Conservation (phyloP, 2,888 invertebrate species). For the Endomychus coccineus region DNA sequence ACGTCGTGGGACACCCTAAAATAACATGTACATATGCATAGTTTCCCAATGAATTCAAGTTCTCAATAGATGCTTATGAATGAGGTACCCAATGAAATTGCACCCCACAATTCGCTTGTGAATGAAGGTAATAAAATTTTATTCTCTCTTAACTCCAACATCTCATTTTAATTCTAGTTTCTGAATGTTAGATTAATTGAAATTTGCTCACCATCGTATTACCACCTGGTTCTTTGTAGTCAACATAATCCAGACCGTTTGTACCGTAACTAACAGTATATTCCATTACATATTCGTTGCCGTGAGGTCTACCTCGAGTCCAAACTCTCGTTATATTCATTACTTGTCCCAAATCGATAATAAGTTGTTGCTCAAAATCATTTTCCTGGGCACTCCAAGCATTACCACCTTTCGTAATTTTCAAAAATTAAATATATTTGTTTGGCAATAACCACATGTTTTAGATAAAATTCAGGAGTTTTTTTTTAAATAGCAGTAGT, state of each 20-base stretch:
- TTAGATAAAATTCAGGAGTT: not conserved
- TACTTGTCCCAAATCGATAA: slow-evolving; percentile 79
- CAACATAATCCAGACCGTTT: slow-evolving; percentile 82
- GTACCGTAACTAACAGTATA: slow-evolving; percentile 90
- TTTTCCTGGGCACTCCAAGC: slow-evolving; percentile 88
- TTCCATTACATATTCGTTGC: slow-evolving; percentile 87
- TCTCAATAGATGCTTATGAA: too few relatives aligned
- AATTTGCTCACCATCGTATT: slow-evolving; percentile 74
- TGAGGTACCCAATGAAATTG: too few relatives aligned
- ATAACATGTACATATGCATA: too few relatives aligned
- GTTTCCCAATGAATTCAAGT: too few relatives aligned
- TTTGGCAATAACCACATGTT: too few relatives aligned
- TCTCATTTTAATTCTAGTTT: too few relatives aligned
- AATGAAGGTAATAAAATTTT: too few relatives aligned
- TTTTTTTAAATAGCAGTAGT: not conserved
- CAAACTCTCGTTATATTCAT: slow-evolving; percentile 85
- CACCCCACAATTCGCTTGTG: too few relatives aligned
- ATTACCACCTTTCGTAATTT: slow-evolving; percentile 64
- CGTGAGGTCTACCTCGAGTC: slow-evolving; percentile 84
- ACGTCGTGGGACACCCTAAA: too few relatives aligned
- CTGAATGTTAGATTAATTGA: too few relatives aligned
- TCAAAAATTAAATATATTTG: not conserved
- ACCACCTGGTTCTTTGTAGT: slow-evolving; percentile 84
- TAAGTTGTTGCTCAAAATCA: slow-evolving; percentile 88
- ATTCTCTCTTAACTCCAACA: too few relatives aligned